These are phyloP conservation scores for Drosophila cognata DNA, from an alignment of 2,888 invertebrate species.

Conservation along the genomic window DNA sequence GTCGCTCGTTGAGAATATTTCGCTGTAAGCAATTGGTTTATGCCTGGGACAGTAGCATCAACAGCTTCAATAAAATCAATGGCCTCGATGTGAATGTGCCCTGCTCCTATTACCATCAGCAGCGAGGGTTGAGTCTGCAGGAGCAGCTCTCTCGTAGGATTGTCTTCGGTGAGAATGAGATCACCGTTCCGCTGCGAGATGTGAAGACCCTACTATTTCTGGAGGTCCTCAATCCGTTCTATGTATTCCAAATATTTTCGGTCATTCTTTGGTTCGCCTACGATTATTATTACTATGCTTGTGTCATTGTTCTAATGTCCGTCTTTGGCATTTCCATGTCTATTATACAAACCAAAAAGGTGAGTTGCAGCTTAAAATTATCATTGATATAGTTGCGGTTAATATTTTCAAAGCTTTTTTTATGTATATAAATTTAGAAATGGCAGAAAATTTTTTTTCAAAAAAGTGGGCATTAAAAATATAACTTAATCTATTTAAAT, in stretches of 20 bases:
- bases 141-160: constrained; percentile 87
- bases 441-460: no score
- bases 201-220: constrained; percentile 90
- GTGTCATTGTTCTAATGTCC: constrained; percentile 94
- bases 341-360: constrained; percentile 93
- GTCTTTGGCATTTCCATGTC: constrained; percentile 93
- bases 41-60: constrained; percentile 90
- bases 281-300: constrained; percentile 95
- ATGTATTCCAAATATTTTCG: constrained; percentile 97
- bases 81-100: constrained; percentile 88
- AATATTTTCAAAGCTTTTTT: no score
- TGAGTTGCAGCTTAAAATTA: constrained; percentile 81
- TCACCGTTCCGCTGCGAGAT: constrained; percentile 91
- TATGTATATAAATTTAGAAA: no score
- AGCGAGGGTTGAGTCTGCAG: constrained; percentile 74
- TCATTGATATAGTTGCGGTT: not conserved
- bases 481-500: no score
- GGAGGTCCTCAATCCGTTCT: constrained; percentile 96
- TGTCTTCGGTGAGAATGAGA: constrained; percentile 94
- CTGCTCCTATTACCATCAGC: constrained; percentile 83
- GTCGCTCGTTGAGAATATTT: constrained; percentile 88
- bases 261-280: constrained; percentile 95
- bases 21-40: constrained; percentile 93
- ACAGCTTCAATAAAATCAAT: constrained; percentile 89
- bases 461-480: no score